Evolutionary conservation across 2,113 vertebrate genomes (phyloP).

Genomic region (Ophiodon elongatus): DNA sequence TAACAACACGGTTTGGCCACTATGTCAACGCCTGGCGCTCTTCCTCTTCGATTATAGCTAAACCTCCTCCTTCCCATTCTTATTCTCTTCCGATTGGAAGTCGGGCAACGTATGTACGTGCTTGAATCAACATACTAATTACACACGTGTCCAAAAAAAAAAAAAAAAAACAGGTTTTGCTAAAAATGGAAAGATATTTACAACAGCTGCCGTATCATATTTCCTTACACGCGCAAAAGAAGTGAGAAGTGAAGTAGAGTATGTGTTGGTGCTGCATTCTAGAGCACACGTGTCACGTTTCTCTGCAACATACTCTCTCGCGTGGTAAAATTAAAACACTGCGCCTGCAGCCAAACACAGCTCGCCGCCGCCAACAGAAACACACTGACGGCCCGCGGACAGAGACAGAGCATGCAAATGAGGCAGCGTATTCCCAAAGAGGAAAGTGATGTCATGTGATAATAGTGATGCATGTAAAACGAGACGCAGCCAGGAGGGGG

Average conservation of each 20-base stretch:
- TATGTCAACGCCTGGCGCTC: too few species aligned
- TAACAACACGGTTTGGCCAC: too few species aligned
- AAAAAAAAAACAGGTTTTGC: too few species aligned
- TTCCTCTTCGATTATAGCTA: background rate
- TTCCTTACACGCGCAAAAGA: background rate
- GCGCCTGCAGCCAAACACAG: slow-evolving; percentile 51
- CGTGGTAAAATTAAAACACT: slow-evolving; percentile 49
- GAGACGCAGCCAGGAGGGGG: slow-evolving; percentile 40
- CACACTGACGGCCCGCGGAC: slow-evolving; percentile 42
- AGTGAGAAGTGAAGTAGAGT: background rate
- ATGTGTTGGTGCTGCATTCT: slow-evolving; percentile 1
- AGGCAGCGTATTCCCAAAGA: slow-evolving; percentile 54
- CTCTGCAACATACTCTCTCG: slow-evolving; percentile 48
- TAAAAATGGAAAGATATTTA: background rate
- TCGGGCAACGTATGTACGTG: background rate
- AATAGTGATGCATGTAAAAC: slow-evolving; percentile 62
- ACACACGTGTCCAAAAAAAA: too few species aligned
- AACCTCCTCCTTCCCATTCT: background rate
- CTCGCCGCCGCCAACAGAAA: slow-evolving; percentile 57
- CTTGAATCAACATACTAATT: background rate
- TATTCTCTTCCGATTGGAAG: too few species aligned
- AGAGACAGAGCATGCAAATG: slow-evolving; percentile 49
- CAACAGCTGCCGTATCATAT: background rate
- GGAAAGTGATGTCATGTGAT: slow-evolving; percentile 72
- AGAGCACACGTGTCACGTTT: slow-evolving; percentile 48